These are phyloP conservation scores for Ptychoptera contaminata DNA, from an alignment of 2,888 invertebrate genomes.

Conservation along the genomic window DNA sequence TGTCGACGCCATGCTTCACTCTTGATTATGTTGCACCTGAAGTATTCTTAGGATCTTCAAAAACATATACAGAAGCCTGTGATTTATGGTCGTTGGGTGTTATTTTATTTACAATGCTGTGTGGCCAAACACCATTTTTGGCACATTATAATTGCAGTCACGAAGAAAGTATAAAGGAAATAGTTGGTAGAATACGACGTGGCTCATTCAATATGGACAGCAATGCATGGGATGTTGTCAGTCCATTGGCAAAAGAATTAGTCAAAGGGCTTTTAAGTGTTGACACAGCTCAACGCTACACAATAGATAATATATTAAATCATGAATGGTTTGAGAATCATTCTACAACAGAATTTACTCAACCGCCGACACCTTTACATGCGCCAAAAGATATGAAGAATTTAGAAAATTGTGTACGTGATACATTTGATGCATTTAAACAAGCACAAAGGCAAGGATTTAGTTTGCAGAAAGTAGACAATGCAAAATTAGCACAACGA, in stretches of 20 bases:
- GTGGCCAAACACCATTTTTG: constrained; percentile 72
- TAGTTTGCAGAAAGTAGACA: constrained; percentile 51
- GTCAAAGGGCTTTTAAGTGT: constrained; percentile 62
- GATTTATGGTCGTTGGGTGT: constrained; percentile 95
- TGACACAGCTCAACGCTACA: constrained; percentile 55
- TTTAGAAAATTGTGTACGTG: constrained; percentile 19
- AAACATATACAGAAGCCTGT: constrained; percentile 71
- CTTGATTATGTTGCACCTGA: constrained; percentile 83
- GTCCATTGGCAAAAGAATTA: constrained; percentile 56
- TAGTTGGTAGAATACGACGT: constrained; percentile 7
- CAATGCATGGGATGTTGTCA: constrained; percentile 54
- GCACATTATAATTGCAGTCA: constrained; percentile 7
- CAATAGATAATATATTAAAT: constrained; percentile 46
- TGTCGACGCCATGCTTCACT: constrained; percentile 83
- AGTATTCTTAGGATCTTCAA: constrained; percentile 47
- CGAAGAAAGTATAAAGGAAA: constrained; percentile 6
- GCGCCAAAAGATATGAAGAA: constrained; percentile 37
- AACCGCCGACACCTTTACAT: constrained; percentile 20
- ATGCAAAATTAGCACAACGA: constrained; percentile 53
- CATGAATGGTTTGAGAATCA: constrained; percentile 40
- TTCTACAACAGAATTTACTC: constrained; percentile 10
- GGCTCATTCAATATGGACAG: constrained; percentile 10
- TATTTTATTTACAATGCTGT: constrained; percentile 55
- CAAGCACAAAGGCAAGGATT: constrained; percentile 56
- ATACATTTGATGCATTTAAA: constrained; percentile 49